Conservation (phyloP, 2,797 vertebrate genomes). For the Coracias cyanogaster region DNA sequence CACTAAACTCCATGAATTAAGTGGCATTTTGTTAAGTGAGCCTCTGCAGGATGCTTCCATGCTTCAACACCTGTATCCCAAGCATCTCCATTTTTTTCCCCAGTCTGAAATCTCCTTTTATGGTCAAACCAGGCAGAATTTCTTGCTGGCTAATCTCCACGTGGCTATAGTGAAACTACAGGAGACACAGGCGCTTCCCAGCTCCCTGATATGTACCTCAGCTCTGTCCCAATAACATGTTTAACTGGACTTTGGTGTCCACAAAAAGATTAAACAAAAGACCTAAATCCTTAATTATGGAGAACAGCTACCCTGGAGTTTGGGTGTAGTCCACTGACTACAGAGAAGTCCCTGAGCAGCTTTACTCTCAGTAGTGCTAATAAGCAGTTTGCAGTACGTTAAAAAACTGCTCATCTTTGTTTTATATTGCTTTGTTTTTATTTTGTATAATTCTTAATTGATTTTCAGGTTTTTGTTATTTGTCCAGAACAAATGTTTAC, state of each 20-base stretch:
- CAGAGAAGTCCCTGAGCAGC: neutral
- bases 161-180: neutral
- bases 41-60: neutral
- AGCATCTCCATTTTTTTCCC: neutral
- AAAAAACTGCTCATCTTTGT: neutral
- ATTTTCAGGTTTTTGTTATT: neutral
- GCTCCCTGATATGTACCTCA: neutral
- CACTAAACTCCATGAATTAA: neutral
- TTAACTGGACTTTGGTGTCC: neutral
- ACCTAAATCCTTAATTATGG: neutral
- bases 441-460: neutral
- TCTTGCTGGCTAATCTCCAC: neutral
- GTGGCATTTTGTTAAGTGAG: fast-evolving
- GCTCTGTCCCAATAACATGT: neutral
- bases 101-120: neutral
- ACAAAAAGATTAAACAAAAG: neutral
- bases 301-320: neutral
- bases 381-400: neutral
- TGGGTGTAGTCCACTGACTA: neutral
- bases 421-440: neutral
- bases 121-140: neutral
- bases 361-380: neutral
- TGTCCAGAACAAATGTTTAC: neutral
- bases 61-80: neutral
- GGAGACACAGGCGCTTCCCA: neutral